phyloP scores from a whole-genome alignment of 2,888 invertebrate genomes.

The Lasioglossum morio region DNA sequence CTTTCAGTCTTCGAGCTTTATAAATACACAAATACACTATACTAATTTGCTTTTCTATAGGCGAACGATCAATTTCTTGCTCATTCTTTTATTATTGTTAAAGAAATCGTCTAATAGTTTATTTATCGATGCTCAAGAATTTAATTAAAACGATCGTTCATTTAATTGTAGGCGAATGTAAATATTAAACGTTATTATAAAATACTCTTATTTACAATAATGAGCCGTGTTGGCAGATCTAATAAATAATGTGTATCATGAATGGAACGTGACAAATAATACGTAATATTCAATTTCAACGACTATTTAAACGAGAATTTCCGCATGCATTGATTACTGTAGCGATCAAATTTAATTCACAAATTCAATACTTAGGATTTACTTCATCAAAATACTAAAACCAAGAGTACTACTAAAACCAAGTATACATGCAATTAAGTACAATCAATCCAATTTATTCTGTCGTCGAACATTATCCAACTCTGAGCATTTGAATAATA shows the following conservation, averaged over 20 bases:
- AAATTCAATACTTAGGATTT: conserved; percentile 4
- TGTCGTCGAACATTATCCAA: conserved; percentile 14
- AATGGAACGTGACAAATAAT: not conserved
- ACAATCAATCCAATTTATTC: not conserved
- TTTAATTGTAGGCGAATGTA: not conserved
- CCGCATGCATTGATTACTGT: conserved; percentile 9
- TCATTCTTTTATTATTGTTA: not conserved
- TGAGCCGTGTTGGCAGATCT: not conserved
- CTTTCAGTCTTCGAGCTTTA: not conserved
- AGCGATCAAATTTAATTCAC: conserved; percentile 3
- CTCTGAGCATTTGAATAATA: conserved; percentile 3
- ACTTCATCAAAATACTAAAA: not conserved
- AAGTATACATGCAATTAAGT: conserved; percentile 6
- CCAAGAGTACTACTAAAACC: not conserved
- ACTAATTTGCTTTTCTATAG: not conserved
- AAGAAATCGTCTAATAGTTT: not conserved
- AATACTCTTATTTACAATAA: not conserved
- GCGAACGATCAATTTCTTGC: not conserved
- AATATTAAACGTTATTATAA: not conserved
- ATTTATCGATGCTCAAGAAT: not conserved
- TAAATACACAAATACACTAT: not conserved
- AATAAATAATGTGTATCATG: not conserved
- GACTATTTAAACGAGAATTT: not conserved
- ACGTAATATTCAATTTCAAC: conserved; percentile 7
- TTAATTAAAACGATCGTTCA: not conserved